phyloP scores from a whole-genome alignment of 1,140 invertebrate species.

The Drosophila eugracilis region DNA sequence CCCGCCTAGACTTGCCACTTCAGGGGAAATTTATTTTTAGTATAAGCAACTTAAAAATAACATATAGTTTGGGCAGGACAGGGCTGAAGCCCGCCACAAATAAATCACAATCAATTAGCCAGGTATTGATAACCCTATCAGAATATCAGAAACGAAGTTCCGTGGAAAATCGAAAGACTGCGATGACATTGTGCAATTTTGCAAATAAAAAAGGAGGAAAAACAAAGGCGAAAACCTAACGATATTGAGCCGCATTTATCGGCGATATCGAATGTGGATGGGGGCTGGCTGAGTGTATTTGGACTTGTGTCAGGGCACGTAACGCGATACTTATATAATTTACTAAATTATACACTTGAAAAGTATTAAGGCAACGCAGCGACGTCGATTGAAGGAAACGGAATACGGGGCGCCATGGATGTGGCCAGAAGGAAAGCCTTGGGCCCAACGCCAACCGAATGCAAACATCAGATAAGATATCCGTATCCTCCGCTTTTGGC shows the following conservation, averaged over 20 bases:
- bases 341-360: constrained; percentile 81
- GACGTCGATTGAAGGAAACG: constrained; percentile 42
- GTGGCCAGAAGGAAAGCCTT: constrained; percentile 52
- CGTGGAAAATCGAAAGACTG: constrained; percentile 31
- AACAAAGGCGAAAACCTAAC: constrained; percentile 22
- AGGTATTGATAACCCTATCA: constrained; percentile 33
- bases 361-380: constrained; percentile 73
- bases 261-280: constrained; percentile 28
- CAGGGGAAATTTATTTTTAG: constrained; percentile 23
- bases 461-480: constrained; percentile 83
- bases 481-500: constrained; percentile 75
- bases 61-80: neutral
- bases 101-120: constrained; percentile 49
- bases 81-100: constrained; percentile 4
- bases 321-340: constrained; percentile 82
- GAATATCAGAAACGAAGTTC: constrained; percentile 13
- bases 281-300: constrained; percentile 34
- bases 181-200: constrained; percentile 58
- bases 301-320: constrained; percentile 58
- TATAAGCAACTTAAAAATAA: constrained; percentile 30
- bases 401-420: constrained; percentile 50
- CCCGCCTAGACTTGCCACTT: neutral
- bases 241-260: constrained; percentile 74
- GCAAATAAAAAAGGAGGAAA: constrained; percentile 17
- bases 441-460: constrained; percentile 62